A percentile compares a stretch with the other conserved stretches of the same genome.
These are phyloP conservation scores for Terrapene triunguis DNA, from an alignment of 2,113 vertebrate species.

Conservation along the genomic window DNA sequence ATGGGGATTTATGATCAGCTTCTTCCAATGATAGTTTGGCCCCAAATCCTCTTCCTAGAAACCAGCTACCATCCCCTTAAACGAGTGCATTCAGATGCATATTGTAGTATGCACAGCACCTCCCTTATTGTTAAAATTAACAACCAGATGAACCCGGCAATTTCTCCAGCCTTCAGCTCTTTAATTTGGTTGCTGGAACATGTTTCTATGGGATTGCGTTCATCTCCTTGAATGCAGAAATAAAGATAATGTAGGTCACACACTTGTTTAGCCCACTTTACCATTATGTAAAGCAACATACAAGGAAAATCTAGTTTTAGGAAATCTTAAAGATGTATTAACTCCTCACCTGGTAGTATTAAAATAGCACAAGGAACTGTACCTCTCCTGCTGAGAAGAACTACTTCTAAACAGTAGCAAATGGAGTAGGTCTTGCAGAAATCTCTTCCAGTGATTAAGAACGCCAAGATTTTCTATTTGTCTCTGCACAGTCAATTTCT, in stretches of 20 bases:
- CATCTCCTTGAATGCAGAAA: background rate
- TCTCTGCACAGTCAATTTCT: background rate
- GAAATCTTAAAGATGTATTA: background rate
- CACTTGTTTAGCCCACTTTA: background rate
- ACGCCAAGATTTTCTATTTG: background rate
- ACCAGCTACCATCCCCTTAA: background rate
- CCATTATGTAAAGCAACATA: background rate
- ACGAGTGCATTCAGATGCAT: background rate
- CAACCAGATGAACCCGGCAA: background rate
- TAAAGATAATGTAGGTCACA: background rate
- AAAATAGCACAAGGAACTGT: background rate
- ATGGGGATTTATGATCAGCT: background rate
- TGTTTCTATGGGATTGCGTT: background rate
- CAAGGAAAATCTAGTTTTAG: background rate
- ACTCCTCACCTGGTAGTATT: background rate
- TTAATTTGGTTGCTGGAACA: background rate
- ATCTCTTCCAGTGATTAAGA: background rate
- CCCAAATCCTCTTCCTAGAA: background rate
- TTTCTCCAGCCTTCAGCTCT: background rate
- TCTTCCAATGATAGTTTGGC: background rate
- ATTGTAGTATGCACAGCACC: background rate
- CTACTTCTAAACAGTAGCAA: background rate
- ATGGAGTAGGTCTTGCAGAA: background rate
- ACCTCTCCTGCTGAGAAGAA: background rate
- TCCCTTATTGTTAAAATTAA: background rate